Evolutionary conservation across 2,888 invertebrate species (phyloP), one percentile per base, ranked within the genome.

Genomic region (Ennomos erosarius): DNA sequence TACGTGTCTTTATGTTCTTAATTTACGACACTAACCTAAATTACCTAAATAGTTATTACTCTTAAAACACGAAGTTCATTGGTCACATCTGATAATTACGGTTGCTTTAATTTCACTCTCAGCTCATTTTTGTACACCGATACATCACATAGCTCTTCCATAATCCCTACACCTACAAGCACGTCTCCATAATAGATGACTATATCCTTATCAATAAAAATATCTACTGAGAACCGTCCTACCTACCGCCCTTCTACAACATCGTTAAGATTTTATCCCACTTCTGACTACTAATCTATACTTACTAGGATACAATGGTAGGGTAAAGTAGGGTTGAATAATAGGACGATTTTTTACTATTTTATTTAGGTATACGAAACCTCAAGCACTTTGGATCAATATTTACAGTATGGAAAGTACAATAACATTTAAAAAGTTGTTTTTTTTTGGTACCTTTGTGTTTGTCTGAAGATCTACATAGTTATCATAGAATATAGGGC

Each of bases 181-280:
- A 67, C 61, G 66, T 80, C 73, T 75, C 69, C 75, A 81, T 87
- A 82, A 86, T 81, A 83, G 82, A 88, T 85, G 85, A 81, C 82
- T 75, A 75, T 81, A 79, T 78, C 75, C 79, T 89, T 90, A 91
- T 90, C 90, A 81, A 83, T 84, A 82, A 84, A 84, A 85, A 90
- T 90, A 88, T 88, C 75, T 70, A 84, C 88, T 84, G 84, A 85
- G 87, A 85, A 89, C 85, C 78, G 78, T 68, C 69, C 69, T 80
- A 78, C 82, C 81, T 80, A 82, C 81, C 43, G 74, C 79, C 80
- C 74, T 70, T 76, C 79, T 78, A 83, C 78, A 81, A 83, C 85
- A 79, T 88, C 90, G 85, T 91, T 90, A 87, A 90, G 91, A 90
- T 92, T 85, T 85, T 90, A 90, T 91, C 90, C 90, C 80, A 74